Evolutionary conservation across 2,888 invertebrate genomes (phyloP), one percentile per base, ranked within the genome.

Genomic region (Lasioglossum pauxillum): DNA sequence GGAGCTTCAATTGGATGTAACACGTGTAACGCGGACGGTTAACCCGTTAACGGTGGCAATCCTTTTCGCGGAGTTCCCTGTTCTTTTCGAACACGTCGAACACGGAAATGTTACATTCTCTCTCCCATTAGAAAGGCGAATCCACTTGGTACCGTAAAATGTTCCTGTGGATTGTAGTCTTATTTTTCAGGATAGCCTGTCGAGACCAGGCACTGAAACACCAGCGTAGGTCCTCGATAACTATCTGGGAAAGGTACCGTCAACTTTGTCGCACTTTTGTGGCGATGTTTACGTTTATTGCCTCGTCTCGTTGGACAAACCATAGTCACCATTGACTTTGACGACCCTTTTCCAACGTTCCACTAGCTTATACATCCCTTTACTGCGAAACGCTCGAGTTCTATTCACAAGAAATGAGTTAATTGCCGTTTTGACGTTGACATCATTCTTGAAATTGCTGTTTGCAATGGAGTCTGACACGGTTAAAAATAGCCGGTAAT

Each of bases 1-100:
- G 38, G 38, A n/a, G 64, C 53, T 38, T 8, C 31, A 38, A 69
- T 69, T 69, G 38, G 38, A 23, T n/a, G 69, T 69, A 38, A 38
- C 53, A 53, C 53, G 75, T 38, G 53, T 69, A 38, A 69, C 69
- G 23, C 35, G 69, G 38, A 69, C 60, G 69, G 38, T 69, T 38
- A 38, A 38, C 69, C 69, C 35, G 69, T 38, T 69, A 38, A 69
- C 35, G 31, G 67, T 35, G 10, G 35, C 31, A 7, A 67, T 35
- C 35, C 35, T 67, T 67, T 35, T 31, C 67, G 8, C 67, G 19
- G 35, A 4, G 31, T 19, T 31, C 19, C 60, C 60, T 5, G 23
- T 53, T 23, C 53, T 23, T 53, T 23, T 53, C 53, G 53, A 53
- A 49, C 49, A 49, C 49, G 5, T 49, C 49, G 49, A 49, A 53